These are phyloP conservation scores for Liparis tanakae DNA, from an alignment of 2,797 vertebrate species.

Conservation along the genomic window DNA sequence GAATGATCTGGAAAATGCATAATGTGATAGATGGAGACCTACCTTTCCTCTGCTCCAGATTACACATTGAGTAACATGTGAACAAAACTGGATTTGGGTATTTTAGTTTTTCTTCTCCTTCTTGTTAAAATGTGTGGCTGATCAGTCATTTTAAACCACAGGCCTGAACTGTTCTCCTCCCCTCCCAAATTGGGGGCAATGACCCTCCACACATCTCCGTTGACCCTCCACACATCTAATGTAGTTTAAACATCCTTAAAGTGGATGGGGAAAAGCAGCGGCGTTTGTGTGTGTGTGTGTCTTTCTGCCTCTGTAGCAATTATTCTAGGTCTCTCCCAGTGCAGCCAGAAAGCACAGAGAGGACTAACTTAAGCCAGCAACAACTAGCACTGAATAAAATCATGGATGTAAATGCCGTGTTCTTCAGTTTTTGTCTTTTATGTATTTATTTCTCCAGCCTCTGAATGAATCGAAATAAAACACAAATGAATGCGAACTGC, in stretches of 20 bases:
- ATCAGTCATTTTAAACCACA: not conserved
- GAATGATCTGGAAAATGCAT: conserved; percentile 47
- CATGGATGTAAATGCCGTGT: conserved; percentile 46
- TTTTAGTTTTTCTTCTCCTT: not conserved
- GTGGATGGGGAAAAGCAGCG: not conserved
- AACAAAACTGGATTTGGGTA: not conserved
- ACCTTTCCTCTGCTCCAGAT: conserved; percentile 15
- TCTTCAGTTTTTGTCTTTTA: not conserved
- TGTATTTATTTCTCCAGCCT: not conserved
- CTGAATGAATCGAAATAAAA: not conserved
- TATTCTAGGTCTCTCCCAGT: not conserved
- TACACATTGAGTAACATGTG: conserved; percentile 21
- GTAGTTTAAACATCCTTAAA: conserved; percentile 1
- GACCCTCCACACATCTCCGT: conserved; percentile 4
- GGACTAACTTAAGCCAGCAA: conserved; percentile 12
- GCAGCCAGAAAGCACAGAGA: not conserved
- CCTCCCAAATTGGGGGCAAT: conserved; percentile 13
- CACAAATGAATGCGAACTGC: rapidly evolving
- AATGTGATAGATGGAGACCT: conserved; percentile 29
- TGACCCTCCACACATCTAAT: conserved; percentile 15
- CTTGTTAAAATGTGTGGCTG: not conserved
- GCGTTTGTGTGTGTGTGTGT: not conserved
- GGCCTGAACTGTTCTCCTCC: not conserved
- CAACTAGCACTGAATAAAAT: not conserved
- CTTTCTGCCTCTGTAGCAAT: not conserved